Conservation (phyloP, 2,113 vertebrate genomes). For the Tyto alba region DNA sequence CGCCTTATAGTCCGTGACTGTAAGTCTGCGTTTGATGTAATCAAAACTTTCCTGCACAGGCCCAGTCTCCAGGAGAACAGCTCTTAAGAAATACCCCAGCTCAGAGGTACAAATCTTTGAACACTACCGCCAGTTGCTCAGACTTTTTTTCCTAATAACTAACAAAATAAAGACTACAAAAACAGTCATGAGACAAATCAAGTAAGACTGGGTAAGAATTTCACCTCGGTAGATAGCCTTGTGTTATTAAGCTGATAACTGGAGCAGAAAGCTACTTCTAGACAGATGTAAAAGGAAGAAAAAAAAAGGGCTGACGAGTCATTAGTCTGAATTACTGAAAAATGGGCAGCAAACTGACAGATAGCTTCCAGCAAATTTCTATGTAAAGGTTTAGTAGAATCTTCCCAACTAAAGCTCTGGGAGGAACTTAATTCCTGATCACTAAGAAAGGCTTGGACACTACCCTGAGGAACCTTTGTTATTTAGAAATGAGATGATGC, state of each 20-base stretch:
- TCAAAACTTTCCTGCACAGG: not conserved
- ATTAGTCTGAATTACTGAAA: conserved; percentile 51
- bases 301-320: not conserved
- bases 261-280: conserved; percentile 50
- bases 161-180: not conserved
- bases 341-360: conserved; percentile 38
- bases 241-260: conserved; percentile 33
- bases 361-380: conserved; percentile 43
- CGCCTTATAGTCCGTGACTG: not conserved
- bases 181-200: not conserved
- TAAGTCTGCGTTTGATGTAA: not conserved
- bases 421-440: not conserved
- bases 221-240: not conserved
- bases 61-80: not conserved
- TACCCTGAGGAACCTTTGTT: not conserved
- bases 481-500: not conserved
- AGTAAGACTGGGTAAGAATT: not conserved
- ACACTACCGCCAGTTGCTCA: not conserved
- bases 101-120: not conserved
- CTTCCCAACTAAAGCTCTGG: not conserved
- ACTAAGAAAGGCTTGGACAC: not conserved
- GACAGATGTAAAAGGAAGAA: conserved; percentile 20
- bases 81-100: not conserved
- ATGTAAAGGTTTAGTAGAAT: not conserved
- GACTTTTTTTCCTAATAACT: not conserved